These are phyloP conservation scores for Aplocera efformata DNA, from an alignment of 2,888 invertebrate species.

Conservation along the genomic window DNA sequence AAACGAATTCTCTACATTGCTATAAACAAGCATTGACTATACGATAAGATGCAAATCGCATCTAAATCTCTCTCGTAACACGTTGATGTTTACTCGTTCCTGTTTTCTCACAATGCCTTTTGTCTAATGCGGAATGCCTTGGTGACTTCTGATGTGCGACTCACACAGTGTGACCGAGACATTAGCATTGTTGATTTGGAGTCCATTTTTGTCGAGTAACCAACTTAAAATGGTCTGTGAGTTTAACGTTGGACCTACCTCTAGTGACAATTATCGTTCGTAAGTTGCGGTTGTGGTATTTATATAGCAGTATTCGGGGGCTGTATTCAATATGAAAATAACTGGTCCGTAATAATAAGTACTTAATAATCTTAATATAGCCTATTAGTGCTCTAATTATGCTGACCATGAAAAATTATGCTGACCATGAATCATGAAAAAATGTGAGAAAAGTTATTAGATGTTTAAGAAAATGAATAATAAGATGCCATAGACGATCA, in stretches of 20 bases:
- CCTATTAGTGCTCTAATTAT: no score
- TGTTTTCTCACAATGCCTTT: constrained; percentile 62
- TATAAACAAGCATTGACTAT: constrained; percentile 44
- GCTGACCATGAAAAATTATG: no score
- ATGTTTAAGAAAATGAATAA: no score
- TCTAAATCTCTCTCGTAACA: constrained; percentile 57
- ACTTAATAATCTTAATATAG: no score
- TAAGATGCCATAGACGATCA: no score
- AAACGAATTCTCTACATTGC: constrained; percentile 34
- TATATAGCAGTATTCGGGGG: constrained; percentile 41
- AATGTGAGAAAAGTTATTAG: no score
- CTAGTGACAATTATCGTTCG: constrained; percentile 30
- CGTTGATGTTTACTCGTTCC: constrained; percentile 52
- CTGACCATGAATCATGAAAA: no score
- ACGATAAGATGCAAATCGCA: constrained; percentile 55
- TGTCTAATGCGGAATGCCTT: constrained; percentile 49
- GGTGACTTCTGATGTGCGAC: constrained; percentile 36
- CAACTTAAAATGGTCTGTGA: constrained; percentile 32
- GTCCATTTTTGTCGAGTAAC: constrained; percentile 38
- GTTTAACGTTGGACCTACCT: constrained; percentile 28
- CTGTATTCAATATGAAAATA: no score
- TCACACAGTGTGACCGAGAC: constrained; percentile 40
- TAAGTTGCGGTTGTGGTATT: constrained; percentile 28
- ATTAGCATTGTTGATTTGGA: constrained; percentile 32
- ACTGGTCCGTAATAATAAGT: no score